Conservation (phyloP, 2,113 vertebrate genomes). For the Myodes glareolus region DNA sequence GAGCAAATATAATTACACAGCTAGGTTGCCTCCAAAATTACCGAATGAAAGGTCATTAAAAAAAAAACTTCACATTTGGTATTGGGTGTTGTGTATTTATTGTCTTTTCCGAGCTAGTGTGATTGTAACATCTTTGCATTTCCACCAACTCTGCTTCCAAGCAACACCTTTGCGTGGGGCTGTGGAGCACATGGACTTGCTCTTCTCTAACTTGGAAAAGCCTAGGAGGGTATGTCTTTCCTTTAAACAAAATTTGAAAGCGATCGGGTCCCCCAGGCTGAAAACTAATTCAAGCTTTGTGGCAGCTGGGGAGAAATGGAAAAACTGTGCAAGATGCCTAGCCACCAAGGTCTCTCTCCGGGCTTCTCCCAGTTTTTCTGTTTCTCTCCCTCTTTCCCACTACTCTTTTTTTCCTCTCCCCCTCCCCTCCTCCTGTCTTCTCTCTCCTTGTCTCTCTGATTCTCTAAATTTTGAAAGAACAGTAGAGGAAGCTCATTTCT, state of each 20-base stretch:
- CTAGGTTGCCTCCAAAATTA: conserved; percentile 90
- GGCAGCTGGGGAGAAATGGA: neutral
- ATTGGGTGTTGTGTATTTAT: conserved; percentile 45
- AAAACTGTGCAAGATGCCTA: neutral
- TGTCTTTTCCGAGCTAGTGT: conserved; percentile 55
- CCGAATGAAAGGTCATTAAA: conserved; percentile 82
- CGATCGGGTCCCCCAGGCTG: neutral
- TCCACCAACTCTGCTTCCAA: conserved; percentile 36
- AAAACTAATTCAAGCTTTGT: conserved; percentile 51
- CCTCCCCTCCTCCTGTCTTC: neutral
- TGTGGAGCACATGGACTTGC: neutral
- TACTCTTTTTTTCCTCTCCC: neutral
- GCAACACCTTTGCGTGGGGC: neutral
- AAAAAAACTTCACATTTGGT: conserved; percentile 68
- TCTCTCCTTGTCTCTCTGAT: neutral
- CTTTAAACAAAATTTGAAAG: conserved; percentile 46
- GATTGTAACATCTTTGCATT: conserved; percentile 50
- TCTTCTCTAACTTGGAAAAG: conserved; percentile 40
- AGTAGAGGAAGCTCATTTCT: conserved; percentile 18
- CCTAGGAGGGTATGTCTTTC: neutral
- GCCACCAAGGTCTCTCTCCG: neutral
- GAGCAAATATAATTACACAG: conserved; percentile 94
- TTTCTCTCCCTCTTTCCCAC: neutral
- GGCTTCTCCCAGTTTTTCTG: neutral
- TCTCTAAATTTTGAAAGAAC: neutral